Evolutionary conservation across 2,113 vertebrate species (phyloP).

Genomic region (Notarius quadriscutis): DNA sequence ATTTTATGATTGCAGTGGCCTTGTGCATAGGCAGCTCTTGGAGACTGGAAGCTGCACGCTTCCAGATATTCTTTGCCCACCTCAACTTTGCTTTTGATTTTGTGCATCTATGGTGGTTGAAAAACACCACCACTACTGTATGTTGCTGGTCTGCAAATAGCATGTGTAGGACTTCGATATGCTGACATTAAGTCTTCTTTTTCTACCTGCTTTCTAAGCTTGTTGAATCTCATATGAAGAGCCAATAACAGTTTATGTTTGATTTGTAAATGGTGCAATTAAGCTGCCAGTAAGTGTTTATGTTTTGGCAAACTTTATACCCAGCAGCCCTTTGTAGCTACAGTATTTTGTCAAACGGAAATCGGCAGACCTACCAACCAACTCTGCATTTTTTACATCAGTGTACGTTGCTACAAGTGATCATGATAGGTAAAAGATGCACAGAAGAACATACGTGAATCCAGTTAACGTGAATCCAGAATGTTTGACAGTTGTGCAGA

Average conservation of each 20-base stretch:
- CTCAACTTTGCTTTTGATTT: not conserved
- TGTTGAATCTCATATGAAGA: not conserved
- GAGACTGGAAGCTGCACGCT: not conserved
- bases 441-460: too few species aligned
- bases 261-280: too few species aligned
- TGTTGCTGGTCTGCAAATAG: not conserved
- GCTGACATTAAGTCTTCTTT: not conserved
- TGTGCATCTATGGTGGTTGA: not conserved
- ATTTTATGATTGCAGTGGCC: not conserved
- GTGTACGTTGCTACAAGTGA: too few species aligned
- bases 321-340: too few species aligned
- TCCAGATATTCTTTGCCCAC: not conserved
- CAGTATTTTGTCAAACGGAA: not conserved
- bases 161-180: not conserved
- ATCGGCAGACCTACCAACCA: not conserved
- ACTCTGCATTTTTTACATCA: not conserved
- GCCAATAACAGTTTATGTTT: not conserved
- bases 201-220: not conserved
- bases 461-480: too few species aligned
- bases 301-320: too few species aligned
- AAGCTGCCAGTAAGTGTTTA: too few species aligned
- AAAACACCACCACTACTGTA: not conserved
- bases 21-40: not conserved
- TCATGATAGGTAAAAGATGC: too few species aligned
- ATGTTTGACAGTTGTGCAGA: too few species aligned